A percentile compares a stretch with the other conserved stretches of the same genome.
Evolutionary conservation across 2,888 invertebrate species (phyloP).

Genomic region (Caenorhabditis afra): DNA sequence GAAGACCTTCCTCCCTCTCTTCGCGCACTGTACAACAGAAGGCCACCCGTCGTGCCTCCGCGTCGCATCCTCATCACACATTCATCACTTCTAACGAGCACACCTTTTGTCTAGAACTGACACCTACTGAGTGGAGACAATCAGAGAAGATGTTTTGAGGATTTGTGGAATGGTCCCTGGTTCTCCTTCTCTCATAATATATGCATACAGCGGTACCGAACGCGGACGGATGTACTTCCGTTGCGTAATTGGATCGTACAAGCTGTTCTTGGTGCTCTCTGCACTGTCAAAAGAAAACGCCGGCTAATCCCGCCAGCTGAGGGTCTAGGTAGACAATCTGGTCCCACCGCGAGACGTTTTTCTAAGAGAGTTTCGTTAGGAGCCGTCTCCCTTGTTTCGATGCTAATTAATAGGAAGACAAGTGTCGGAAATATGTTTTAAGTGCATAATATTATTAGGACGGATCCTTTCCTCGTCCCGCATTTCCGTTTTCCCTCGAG

Average conservation of each 20-base stretch:
- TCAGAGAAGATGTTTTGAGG: slow-evolving; percentile 2
- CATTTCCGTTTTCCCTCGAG: neutral
- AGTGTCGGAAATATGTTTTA: slow-evolving; percentile 52
- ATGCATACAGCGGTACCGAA: slow-evolving; percentile 16
- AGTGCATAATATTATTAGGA: slow-evolving; percentile 50
- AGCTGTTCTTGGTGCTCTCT: slow-evolving; percentile 30
- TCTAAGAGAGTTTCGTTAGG: slow-evolving; percentile 45
- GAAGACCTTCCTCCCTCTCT: slow-evolving; percentile 5
- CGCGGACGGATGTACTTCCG: slow-evolving; percentile 32
- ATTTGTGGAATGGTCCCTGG: neutral
- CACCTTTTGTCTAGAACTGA: slow-evolving; percentile 41
- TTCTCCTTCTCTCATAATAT: slow-evolving; percentile 22
- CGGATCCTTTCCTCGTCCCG: slow-evolving; percentile 18
- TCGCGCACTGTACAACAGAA: slow-evolving; percentile 56
- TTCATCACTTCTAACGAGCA: slow-evolving; percentile 33
- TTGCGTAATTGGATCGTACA: slow-evolving; percentile 51
- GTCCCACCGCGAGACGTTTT: slow-evolving; percentile 15
- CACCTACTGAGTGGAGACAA: slow-evolving; percentile 13
- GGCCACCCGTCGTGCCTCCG: slow-evolving; percentile 34
- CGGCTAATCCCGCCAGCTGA: slow-evolving; percentile 49
- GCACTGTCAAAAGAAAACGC: slow-evolving; percentile 35
- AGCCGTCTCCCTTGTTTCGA: neutral
- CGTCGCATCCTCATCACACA: slow-evolving; percentile 18
- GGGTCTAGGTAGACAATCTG: slow-evolving; percentile 32
- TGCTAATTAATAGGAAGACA: slow-evolving; percentile 40